Base-by-base conservation (phyloP, 2,113 vertebrate genomes). In the Dasyprocta punctata region DNA sequence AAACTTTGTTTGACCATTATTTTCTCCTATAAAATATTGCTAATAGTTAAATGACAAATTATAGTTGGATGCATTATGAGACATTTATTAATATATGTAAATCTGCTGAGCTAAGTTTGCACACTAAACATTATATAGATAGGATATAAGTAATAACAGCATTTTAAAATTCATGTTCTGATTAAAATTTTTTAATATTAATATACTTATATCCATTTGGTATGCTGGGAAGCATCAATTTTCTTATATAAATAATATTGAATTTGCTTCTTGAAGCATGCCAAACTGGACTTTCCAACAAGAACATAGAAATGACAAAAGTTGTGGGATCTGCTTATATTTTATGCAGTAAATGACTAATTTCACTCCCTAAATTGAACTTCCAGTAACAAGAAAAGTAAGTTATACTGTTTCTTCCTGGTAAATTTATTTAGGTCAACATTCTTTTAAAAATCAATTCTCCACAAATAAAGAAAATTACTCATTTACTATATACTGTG, bases 401-500 rank as follows among this genome's bases (percentile, higher is more conserved):
- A 41, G 30, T 30, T 92, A 83, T 94, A 38, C 49, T 95, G 47
- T 56, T 86, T 90, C 44, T 97, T 61, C 11, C 33, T 58, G 22
- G 24, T 92, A 94, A 95, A 47, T 73, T 80, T 93, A 81, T 95
- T 96, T 90, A 19, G 10, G 41, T 82, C 38, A 85, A 87, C 28
- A 65, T 90, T 92, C 30, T 75, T 92, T 41, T 81, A 96, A 92
- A 92, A 96, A 94, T 33, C 44, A 60, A 54, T 97, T 96, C 3
- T 83, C 97, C 54, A 83, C 4, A 47, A 97, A 86, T 96, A 85
- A 95, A 63, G 16, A 71, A 86, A 97, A 90, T 75, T 60, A 82
- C 93, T 89, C 36, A 90, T 97, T 97, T 97, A 24, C 19, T 93
- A 67, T 33, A 0, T 0, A 87, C 19, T 81, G 54, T 52, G 4